phyloP scores from a whole-genome alignment of 1,140 invertebrate genomes.

The Heliothis subflexa region DNA sequence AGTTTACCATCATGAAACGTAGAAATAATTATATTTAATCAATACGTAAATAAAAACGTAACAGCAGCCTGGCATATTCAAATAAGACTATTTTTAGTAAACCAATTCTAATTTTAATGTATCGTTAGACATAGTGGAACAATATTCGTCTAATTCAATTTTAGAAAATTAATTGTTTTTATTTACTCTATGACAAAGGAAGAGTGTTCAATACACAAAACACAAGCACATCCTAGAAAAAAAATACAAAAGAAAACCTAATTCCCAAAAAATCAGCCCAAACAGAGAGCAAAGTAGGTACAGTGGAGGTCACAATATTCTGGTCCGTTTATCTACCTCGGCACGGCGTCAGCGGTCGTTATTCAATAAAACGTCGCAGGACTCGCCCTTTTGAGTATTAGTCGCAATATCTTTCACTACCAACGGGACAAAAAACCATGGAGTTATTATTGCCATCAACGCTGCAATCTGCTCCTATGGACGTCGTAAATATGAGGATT shows the following conservation, averaged over 20 bases:
- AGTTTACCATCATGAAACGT: too few relatives aligned
- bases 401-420: constrained; percentile 54
- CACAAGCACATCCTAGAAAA: not conserved
- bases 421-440: constrained; percentile 48
- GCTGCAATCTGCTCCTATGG: constrained; percentile 14
- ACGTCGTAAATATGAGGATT: constrained; percentile 26
- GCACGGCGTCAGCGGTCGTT: constrained; percentile 61
- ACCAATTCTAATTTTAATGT: too few relatives aligned
- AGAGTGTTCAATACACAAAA: not conserved
- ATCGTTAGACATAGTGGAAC: too few relatives aligned
- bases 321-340: constrained; percentile 53
- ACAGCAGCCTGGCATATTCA: too few relatives aligned
- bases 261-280: constrained; percentile 3
- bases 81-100: too few relatives aligned
- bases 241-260: not conserved
- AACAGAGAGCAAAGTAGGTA: constrained; percentile 13
- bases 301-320: constrained; percentile 38
- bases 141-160: too few relatives aligned
- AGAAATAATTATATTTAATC: too few relatives aligned
- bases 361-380: constrained; percentile 70
- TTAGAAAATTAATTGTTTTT: too few relatives aligned
- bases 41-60: too few relatives aligned
- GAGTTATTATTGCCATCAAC: constrained; percentile 35
- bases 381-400: constrained; percentile 55
- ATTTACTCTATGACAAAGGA: too few relatives aligned